Evolutionary conservation across 1,140 invertebrate species (phyloP), one percentile per base, ranked within the genome.

Genomic region (Drosophila jambulina): DNA sequence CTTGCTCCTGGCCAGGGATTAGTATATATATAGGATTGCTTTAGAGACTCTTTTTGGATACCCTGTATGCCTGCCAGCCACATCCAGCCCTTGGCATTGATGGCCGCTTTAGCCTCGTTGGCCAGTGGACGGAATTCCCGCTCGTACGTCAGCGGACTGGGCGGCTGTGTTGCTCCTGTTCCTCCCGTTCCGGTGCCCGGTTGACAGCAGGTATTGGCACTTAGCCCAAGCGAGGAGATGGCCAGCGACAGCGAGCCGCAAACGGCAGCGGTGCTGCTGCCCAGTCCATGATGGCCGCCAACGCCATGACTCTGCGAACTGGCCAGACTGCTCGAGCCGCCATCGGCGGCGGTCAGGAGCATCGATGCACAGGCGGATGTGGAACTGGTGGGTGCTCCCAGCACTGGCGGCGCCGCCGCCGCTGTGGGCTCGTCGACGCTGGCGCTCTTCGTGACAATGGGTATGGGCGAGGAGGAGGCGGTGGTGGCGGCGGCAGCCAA

Each of bases 31-130:
- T 13, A 5, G 13, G 7, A 21, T 8, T 42, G 43, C 12, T 27
- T 23, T 42, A 75, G 56, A 51, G 49, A 53, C 70, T 53, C 29
- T 25, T 19, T 19, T 10, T 4, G 53, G 65, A 84, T 80, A 92
- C 91, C 96, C 67, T 95, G 94, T 46, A 97, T 95, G 43, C 96
- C 96, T 21, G 96, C 96, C 67, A 97, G 95, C 95, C 96, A 97
- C 91, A 95, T 95, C 97, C 97, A 97, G 42, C 97, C 97, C 49
- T 95, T 94, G 94, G 93, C 93, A 94, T 95, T 97, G 93, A 78
- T 95, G 92, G 94, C 95, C 90, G 93, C 94, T 93, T 81, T 93
- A 76, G 93, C 94, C 91, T 86, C 93, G 93, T 92, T 93, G 64
- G 81, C 82, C 25, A 93, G 61, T 78, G 91, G 82, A 80, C 91